Evolutionary conservation across 2,113 vertebrate genomes (phyloP).

Genomic region (Telmatochromis brichardi): DNA sequence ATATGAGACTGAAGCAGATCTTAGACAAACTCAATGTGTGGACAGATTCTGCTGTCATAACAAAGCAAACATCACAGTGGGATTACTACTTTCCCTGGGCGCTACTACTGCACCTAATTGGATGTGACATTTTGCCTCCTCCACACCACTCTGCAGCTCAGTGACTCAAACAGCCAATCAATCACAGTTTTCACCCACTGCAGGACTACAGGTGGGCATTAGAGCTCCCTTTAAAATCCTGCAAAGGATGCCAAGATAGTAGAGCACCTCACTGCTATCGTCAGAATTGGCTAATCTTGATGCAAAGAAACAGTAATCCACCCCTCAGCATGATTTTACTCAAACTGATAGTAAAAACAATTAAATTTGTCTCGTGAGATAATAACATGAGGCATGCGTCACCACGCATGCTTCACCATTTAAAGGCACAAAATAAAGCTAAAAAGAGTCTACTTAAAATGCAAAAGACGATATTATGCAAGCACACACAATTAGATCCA

Average conservation of each 20-base stretch:
- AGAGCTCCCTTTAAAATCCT: not conserved
- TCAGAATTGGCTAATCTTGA: not conserved
- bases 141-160: slow-evolving; percentile 7
- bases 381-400: not conserved
- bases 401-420: not conserved
- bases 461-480: not conserved
- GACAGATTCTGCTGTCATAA: slow-evolving; percentile 40
- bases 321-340: not conserved
- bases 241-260: not conserved
- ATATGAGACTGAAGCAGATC: slow-evolving; percentile 7
- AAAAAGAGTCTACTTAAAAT: not conserved
- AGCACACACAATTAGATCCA: not conserved
- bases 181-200: slow-evolving; percentile 18
- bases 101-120: slow-evolving; percentile 33
- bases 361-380: not conserved
- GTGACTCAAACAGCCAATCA: slow-evolving; percentile 47
- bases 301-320: not conserved
- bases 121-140: slow-evolving; percentile 54
- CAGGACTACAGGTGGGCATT: slow-evolving; percentile 18
- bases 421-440: not conserved
- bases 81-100: slow-evolving; percentile 36
- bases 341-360: not conserved
- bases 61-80: slow-evolving; percentile 43
- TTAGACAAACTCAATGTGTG: slow-evolving; percentile 25
- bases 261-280: not conserved